A percentile compares a stretch with the other conserved stretches of the same genome.
Evolutionary conservation across 2,888 invertebrate genomes (phyloP).

Genomic region (Drosophila flavopinicola): DNA sequence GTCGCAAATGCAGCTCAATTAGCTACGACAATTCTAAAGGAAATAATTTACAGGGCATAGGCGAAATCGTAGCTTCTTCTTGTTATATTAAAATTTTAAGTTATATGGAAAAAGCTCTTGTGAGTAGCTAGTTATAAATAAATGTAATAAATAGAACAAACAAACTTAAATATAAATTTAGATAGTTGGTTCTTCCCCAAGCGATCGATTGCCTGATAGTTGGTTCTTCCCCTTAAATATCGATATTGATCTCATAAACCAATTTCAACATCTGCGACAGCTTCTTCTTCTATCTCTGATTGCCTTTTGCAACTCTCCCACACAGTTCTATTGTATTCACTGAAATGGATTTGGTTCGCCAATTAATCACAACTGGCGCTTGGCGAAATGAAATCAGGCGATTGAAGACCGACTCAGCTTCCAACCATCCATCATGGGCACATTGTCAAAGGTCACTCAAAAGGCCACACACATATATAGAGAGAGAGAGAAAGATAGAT

Average conservation of each 20-base stretch:
- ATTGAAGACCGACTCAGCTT: slow-evolving; percentile 27
- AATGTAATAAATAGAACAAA: not conserved
- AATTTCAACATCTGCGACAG: slow-evolving; percentile 8
- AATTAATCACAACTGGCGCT: slow-evolving; percentile 71
- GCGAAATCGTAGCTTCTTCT: not conserved
- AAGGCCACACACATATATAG: slow-evolving; percentile 60
- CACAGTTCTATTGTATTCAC: slow-evolving; percentile 12
- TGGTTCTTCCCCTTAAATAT: not conserved
- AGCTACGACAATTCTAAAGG: slow-evolving; percentile 8
- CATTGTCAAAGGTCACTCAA: slow-evolving; percentile 72
- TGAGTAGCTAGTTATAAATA: too few relatives aligned
- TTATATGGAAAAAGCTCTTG: too few relatives aligned
- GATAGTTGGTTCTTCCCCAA: not conserved
- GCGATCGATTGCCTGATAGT: not conserved
- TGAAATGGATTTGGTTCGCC: slow-evolving; percentile 33
- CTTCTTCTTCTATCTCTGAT: not conserved
- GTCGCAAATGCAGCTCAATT: slow-evolving; percentile 28
- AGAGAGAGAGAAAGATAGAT: slow-evolving; percentile 10
- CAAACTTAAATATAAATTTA: not conserved
- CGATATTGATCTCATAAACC: not conserved
- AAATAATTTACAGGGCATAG: too few relatives aligned
- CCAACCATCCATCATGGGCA: slow-evolving; percentile 59
- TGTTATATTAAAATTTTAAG: too few relatives aligned
- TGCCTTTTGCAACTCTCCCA: slow-evolving; percentile 9
- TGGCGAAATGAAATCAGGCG: slow-evolving; percentile 34